phyloP scores from a whole-genome alignment of 2,797 vertebrate genomes.

The Hemitrygon akajei region DNA sequence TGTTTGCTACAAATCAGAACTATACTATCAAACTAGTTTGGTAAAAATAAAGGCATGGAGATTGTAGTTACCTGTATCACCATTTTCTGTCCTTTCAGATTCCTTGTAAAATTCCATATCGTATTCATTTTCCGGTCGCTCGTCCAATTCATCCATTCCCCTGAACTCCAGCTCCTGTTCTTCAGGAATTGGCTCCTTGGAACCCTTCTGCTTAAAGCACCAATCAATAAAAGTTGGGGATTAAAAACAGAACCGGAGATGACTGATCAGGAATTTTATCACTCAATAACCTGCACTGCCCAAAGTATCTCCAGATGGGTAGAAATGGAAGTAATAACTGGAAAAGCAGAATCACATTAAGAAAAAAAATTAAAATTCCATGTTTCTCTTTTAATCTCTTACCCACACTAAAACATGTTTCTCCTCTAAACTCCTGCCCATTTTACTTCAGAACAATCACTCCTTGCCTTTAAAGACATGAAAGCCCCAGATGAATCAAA shows the following conservation, averaged over 20 bases:
- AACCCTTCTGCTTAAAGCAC: conserved; percentile 62
- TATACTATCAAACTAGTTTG: no score
- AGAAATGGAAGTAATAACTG: neutral
- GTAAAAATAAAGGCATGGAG: neutral
- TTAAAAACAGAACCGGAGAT: neutral
- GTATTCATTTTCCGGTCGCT: conserved; percentile 41
- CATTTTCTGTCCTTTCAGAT: conserved; percentile 17
- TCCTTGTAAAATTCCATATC: conserved; percentile 31
- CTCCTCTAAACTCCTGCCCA: no score
- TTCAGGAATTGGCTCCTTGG: conserved; percentile 75
- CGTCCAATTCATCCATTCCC: conserved; percentile 74
- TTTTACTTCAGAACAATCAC: neutral
- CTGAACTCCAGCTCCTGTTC: conserved; percentile 79
- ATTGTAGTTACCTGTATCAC: neutral
- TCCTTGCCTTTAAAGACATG: conserved; percentile 67
- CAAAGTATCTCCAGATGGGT: neutral
- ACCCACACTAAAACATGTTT: no score
- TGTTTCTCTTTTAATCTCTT: no score
- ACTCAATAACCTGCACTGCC: no score
- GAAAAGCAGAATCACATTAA: neutral
- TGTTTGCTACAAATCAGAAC: no score
- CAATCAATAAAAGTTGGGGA: neutral
- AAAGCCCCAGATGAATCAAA: conserved; percentile 87
- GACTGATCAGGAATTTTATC: no score
- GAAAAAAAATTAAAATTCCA: neutral